Evolutionary conservation across 1,140 invertebrate species (phyloP).

Genomic region (Gryllus bimaculatus): DNA sequence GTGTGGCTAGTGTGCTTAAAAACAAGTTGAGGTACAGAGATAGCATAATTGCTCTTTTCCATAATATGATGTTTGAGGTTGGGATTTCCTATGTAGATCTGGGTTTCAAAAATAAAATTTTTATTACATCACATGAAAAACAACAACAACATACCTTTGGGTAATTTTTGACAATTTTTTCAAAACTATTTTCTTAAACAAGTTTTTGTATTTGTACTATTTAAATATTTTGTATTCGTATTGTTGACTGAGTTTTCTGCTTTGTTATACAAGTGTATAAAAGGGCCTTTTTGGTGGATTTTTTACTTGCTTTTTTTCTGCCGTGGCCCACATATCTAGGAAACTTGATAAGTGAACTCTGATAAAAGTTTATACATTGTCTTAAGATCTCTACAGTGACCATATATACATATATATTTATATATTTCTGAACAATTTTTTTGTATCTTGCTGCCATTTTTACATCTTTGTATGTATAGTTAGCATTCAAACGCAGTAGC

Average conservation of each 20-base stretch:
- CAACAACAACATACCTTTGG: background rate
- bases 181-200: background rate
- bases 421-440: background rate
- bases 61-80: background rate
- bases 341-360: background rate
- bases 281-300: background rate
- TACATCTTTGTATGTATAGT: background rate
- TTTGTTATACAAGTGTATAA: background rate
- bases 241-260: background rate
- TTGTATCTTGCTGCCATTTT: background rate
- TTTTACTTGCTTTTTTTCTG: background rate
- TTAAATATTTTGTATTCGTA: background rate
- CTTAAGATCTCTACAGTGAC: background rate
- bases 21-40: background rate
- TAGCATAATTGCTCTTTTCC: background rate
- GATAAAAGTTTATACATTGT: background rate
- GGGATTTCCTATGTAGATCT: background rate
- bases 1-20: background rate
- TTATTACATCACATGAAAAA: background rate
- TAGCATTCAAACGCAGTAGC: background rate
- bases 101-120: background rate
- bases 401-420: background rate
- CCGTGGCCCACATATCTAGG: background rate
- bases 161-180: slow-evolving; percentile 2
- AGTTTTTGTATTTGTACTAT: background rate